Evolutionary conservation across 1,140 invertebrate species (phyloP).

Genomic region (Trachymyrmex cornetzi): DNA sequence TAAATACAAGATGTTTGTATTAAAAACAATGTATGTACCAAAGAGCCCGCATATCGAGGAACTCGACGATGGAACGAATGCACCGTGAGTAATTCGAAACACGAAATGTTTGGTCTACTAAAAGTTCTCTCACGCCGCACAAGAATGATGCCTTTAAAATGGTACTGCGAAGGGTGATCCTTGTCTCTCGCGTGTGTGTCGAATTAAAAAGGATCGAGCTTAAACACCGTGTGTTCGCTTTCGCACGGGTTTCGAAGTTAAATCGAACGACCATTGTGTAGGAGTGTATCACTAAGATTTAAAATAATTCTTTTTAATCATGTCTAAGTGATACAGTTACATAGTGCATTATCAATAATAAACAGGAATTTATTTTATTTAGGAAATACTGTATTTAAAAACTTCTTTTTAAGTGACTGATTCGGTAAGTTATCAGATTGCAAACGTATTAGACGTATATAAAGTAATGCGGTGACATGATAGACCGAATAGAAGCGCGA

Average conservation of each 20-base stretch:
- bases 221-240: constrained; percentile 71
- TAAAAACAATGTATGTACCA: constrained; percentile 74
- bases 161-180: constrained; percentile 61
- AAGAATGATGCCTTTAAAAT: constrained; percentile 75
- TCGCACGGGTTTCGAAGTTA: constrained; percentile 72
- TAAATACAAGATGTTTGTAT: constrained; percentile 73
- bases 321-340: neutral
- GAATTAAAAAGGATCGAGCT: constrained; percentile 67
- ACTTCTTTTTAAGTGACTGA: neutral
- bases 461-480: constrained; percentile 22
- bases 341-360: neutral
- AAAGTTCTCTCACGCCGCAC: constrained; percentile 78
- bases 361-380: neutral
- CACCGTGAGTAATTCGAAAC: constrained; percentile 76
- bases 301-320: neutral
- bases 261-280: constrained; percentile 41
- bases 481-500: constrained; percentile 63
- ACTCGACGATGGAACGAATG: constrained; percentile 39
- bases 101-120: constrained; percentile 82
- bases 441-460: neutral
- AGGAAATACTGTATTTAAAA: neutral
- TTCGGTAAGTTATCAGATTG: neutral
- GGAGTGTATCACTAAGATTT: neutral
- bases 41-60: constrained; percentile 72
- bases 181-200: constrained; percentile 46